Evolutionary conservation across 2,797 vertebrate genomes (phyloP).

Genomic region (Enteromius paludinosus): DNA sequence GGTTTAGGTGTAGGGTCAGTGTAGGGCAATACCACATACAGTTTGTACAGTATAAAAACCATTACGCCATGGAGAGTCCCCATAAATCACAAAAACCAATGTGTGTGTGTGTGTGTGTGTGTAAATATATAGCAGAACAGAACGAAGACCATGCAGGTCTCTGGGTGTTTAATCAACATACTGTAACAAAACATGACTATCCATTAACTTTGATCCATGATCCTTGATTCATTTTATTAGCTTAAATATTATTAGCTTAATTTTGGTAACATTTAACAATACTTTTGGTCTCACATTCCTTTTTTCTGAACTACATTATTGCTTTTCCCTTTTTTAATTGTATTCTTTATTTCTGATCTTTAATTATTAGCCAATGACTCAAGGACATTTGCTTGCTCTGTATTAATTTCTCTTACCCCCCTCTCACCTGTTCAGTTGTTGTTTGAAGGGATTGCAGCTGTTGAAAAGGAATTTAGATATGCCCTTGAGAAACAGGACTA

Average conservation of each 20-base stretch:
- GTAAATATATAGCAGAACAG: not conserved
- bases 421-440: conserved; percentile 5
- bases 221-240: not conserved
- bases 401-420: not conserved
- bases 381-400: conserved; percentile 9
- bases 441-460: conserved; percentile 11
- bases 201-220: conserved; percentile 6
- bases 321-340: not conserved
- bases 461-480: conserved; percentile 27
- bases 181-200: not conserved
- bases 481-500: conserved; percentile 35
- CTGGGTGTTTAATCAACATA: not conserved
- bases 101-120: too few species aligned
- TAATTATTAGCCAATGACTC: conserved; percentile 29
- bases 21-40: too few species aligned
- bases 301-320: not conserved
- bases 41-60: too few species aligned
- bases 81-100: too few species aligned
- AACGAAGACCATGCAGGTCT: not conserved
- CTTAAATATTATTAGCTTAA: not conserved
- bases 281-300: not conserved
- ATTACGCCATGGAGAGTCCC: too few species aligned
- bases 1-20: too few species aligned
- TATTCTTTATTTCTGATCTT: not conserved
- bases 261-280: not conserved